phyloP scores from a whole-genome alignment of 2,888 invertebrate genomes.

The Machimus atricapillus region DNA sequence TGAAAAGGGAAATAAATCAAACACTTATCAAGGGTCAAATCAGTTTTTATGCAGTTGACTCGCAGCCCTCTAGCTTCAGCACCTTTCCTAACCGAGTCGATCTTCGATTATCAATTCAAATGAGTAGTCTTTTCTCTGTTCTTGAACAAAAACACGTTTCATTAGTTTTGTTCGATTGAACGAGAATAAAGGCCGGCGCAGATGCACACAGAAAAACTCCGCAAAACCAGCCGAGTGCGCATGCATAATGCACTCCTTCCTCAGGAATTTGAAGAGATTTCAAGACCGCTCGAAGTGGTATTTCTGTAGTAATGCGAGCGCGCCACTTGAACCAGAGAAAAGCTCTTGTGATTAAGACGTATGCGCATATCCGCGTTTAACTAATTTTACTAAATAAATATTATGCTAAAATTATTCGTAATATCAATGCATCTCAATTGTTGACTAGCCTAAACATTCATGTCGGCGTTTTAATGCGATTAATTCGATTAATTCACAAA shows the following conservation, averaged over 20 bases:
- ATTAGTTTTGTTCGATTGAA: constrained; percentile 19
- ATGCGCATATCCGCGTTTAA: not conserved
- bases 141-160: constrained; percentile 22
- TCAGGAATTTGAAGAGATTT: not conserved
- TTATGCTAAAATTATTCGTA: not conserved
- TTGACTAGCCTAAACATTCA: not conserved
- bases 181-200: not conserved
- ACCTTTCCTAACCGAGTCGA: constrained; percentile 8
- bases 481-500: not conserved
- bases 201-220: not conserved
- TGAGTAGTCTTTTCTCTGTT: constrained; percentile 19
- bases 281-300: not conserved
- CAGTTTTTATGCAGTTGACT: constrained; percentile 42
- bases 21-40: constrained; percentile 45
- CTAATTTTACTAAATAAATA: not conserved
- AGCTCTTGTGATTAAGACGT: not conserved
- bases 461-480: not conserved
- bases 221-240: not conserved
- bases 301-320: not conserved
- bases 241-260: not conserved
- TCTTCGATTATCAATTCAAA: constrained; percentile 36
- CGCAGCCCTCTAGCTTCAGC: constrained; percentile 21
- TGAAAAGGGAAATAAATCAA: constrained; percentile 46
- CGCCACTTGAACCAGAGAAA: not conserved
- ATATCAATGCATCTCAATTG: not conserved